These are phyloP conservation scores for Biston stratarius DNA, from an alignment of 2,888 invertebrate species.

Conservation along the genomic window DNA sequence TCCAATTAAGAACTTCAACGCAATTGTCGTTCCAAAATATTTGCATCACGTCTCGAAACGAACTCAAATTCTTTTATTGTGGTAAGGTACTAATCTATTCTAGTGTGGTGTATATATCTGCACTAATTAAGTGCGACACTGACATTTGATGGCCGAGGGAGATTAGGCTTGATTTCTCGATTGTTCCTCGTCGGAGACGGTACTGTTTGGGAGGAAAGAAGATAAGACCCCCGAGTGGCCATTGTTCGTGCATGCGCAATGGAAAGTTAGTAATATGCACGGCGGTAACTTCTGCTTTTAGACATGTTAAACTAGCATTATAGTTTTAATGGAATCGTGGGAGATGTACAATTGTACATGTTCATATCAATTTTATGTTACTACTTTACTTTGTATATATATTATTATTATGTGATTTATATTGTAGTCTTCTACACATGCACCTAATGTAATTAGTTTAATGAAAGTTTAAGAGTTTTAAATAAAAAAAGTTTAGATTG, in stretches of 20 bases:
- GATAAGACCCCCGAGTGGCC: constrained; percentile 45
- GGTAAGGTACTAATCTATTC: constrained; percentile 20
- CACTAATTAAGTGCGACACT: constrained; percentile 70
- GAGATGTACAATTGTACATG: too few species aligned
- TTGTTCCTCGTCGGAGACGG: constrained; percentile 68
- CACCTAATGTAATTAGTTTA: too few species aligned
- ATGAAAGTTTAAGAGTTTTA: too few species aligned
- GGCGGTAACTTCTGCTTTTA: constrained; percentile 34
- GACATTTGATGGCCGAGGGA: constrained; percentile 74
- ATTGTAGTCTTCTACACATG: too few species aligned
- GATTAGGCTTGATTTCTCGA: constrained; percentile 72
- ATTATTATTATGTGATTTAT: too few species aligned
- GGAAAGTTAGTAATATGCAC: constrained; percentile 61
- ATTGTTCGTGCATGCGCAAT: constrained; percentile 58
- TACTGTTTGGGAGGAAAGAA: constrained; percentile 54
- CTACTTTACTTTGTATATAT: background rate
- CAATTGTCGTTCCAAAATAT: constrained; percentile 2
- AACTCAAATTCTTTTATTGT: constrained; percentile 1
- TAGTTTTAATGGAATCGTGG: constrained; percentile 13
- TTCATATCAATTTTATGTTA: background rate
- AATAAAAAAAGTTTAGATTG: too few species aligned
- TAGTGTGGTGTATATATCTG: constrained; percentile 26
- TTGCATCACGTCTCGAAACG: background rate
- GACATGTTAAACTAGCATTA: constrained; percentile 14
- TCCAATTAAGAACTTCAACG: constrained; percentile 10